These are phyloP conservation scores for Jacana jacana DNA, from an alignment of 2,113 vertebrate species.

Conservation along the genomic window DNA sequence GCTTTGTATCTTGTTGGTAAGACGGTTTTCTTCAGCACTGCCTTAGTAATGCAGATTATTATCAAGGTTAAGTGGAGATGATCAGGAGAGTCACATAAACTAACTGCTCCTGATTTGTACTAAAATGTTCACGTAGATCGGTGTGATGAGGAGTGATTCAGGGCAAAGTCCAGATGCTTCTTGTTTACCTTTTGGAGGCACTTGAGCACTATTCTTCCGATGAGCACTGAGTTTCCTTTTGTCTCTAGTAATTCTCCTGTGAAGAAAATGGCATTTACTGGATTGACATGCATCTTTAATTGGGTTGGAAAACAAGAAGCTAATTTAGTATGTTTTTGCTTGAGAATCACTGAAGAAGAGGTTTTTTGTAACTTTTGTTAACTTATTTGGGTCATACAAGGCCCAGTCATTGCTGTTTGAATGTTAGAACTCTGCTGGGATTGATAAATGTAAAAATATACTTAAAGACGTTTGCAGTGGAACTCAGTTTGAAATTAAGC, in stretches of 20 bases:
- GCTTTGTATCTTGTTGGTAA: neutral
- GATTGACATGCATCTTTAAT: neutral
- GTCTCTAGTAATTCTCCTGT: neutral
- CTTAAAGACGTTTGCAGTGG: neutral
- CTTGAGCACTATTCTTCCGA: neutral
- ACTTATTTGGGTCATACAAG: neutral
- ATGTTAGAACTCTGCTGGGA: neutral
- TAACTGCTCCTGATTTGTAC: neutral
- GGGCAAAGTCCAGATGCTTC: neutral
- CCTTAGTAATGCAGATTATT: neutral
- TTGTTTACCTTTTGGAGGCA: neutral
- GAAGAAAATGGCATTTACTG: neutral
- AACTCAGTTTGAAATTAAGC: neutral
- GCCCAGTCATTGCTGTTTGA: neutral
- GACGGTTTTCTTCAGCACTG: neutral
- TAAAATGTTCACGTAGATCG: neutral
- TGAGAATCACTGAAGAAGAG: neutral
- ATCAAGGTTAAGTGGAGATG: neutral
- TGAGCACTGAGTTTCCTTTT: neutral
- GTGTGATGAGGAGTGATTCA: neutral
- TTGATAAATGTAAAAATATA: neutral
- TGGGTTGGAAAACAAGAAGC: neutral
- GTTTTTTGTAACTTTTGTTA: neutral
- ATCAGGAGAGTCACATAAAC: neutral
- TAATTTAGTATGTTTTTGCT: neutral